These are phyloP conservation scores for Hippocampus comes DNA, from an alignment of 2,113 vertebrate genomes.

Conservation along the genomic window DNA sequence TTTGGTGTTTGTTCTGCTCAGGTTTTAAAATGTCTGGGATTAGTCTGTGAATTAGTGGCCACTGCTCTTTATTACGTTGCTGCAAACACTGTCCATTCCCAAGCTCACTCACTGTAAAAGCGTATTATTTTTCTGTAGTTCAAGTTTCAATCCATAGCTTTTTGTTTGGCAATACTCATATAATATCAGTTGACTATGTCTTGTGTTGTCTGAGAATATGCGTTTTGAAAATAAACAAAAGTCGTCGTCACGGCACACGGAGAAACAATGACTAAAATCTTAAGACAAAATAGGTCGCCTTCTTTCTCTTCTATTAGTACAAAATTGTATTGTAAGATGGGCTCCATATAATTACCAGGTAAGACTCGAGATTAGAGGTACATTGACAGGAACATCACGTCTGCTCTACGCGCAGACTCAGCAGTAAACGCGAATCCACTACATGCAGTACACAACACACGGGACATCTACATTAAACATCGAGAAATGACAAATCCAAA, in stretches of 20 bases:
- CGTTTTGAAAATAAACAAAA: constrained; percentile 37
- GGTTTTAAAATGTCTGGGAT: constrained; percentile 6
- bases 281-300: constrained; percentile 52
- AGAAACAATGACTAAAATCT: constrained; percentile 53
- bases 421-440: constrained; percentile 64
- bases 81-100: constrained; percentile 32
- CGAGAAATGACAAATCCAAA: constrained; percentile 43
- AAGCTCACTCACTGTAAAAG: constrained; percentile 42
- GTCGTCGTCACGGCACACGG: constrained; percentile 52
- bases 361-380: constrained; percentile 62
- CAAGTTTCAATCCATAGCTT: constrained; percentile 74
- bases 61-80: constrained; percentile 16
- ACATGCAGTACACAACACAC: constrained; percentile 63
- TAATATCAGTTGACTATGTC: constrained; percentile 58
- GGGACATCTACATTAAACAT: constrained; percentile 57
- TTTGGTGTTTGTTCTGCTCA: constrained; percentile 38
- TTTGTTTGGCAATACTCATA: constrained; percentile 71
- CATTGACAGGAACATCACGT: constrained; percentile 65
- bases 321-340: constrained; percentile 48
- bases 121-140: constrained; percentile 56
- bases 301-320: constrained; percentile 65
- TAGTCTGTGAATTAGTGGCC: constrained; percentile 23
- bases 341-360: constrained; percentile 64
- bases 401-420: constrained; percentile 62
- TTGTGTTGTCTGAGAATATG: constrained; percentile 37